These are phyloP conservation scores for Caenorhabditis zanzibari DNA, from an alignment of 2,888 invertebrate genomes.

Conservation along the genomic window DNA sequence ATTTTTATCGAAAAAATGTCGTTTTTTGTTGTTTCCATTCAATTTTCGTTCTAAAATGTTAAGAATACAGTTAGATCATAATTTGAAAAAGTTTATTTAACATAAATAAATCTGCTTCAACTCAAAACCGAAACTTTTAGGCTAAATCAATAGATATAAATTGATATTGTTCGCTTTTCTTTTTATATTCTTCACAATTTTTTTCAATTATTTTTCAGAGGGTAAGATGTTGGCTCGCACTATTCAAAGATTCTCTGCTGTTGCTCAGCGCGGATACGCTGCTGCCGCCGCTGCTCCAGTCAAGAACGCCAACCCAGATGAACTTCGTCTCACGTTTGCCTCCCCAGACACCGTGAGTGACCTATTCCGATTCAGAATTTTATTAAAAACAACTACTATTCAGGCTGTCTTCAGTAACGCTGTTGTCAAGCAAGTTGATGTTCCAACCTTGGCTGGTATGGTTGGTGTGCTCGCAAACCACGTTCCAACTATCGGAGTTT, in stretches of 20 bases:
- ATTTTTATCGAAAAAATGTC: conserved; percentile 27
- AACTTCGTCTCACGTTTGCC: conserved; percentile 80
- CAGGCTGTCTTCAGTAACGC: conserved; percentile 79
- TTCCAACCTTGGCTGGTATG: conserved; percentile 82
- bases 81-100: too few relatives aligned
- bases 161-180: too few relatives aligned
- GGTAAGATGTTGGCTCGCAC: conserved; percentile 73
- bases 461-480: conserved; percentile 83
- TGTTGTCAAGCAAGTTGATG: conserved; percentile 82
- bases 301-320: conserved; percentile 71
- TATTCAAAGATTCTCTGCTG: conserved; percentile 70
- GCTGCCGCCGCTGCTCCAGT: conserved; percentile 76
- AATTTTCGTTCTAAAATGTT: not conserved
- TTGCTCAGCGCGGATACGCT: conserved; percentile 70
- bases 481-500: conserved; percentile 83
- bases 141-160: too few relatives aligned
- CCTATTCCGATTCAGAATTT: not conserved
- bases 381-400: conserved; percentile 21
- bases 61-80: not conserved
- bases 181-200: too few relatives aligned
- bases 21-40: conserved; percentile 5
- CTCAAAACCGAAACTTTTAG: too few relatives aligned
- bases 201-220: conserved; percentile 30
- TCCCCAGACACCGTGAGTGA: conserved; percentile 76
- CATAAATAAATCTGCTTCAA: too few relatives aligned